These are phyloP conservation scores for Phrynosoma blainvillii DNA, from an alignment of 2,113 vertebrate genomes.

Conservation along the genomic window DNA sequence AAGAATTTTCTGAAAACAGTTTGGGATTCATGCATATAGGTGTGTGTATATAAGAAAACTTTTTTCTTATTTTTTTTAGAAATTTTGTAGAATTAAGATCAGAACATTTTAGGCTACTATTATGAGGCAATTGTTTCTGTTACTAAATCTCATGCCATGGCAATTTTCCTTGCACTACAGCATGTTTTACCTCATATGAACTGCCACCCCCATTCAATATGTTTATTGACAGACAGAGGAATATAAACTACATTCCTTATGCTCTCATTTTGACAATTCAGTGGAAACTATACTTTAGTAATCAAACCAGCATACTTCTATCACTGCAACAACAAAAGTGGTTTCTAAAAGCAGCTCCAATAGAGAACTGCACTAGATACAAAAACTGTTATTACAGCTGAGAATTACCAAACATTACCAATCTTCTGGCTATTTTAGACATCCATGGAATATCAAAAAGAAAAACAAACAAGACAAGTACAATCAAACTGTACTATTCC, in stretches of 20 bases:
- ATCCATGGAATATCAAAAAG: background rate
- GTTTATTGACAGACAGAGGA: background rate
- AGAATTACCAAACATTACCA: slow-evolving; percentile 2
- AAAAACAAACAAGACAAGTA: background rate
- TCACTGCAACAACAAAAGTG: background rate
- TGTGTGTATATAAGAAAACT: too few relatives aligned
- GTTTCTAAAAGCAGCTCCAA: background rate
- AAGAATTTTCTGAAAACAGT: background rate
- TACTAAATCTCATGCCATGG: background rate
- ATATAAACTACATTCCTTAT: slow-evolving; percentile 15
- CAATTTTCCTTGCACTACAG: background rate
- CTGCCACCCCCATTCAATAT: background rate
- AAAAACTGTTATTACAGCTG: background rate
- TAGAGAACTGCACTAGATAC: background rate
- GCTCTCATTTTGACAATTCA: background rate
- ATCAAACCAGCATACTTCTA: background rate
- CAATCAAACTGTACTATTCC: slow-evolving; percentile 17
- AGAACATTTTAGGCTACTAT: background rate
- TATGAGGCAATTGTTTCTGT: fast-evolving
- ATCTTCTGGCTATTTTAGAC: background rate
- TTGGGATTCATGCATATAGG: too few relatives aligned
- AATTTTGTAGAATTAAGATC: background rate
- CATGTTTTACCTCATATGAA: background rate
- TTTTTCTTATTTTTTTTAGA: background rate
- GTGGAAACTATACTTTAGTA: background rate